A percentile compares a stretch with the other conserved stretches of the same genome.
Evolutionary conservation across 1,140 invertebrate species (phyloP).

Genomic region (Apis cerana): DNA sequence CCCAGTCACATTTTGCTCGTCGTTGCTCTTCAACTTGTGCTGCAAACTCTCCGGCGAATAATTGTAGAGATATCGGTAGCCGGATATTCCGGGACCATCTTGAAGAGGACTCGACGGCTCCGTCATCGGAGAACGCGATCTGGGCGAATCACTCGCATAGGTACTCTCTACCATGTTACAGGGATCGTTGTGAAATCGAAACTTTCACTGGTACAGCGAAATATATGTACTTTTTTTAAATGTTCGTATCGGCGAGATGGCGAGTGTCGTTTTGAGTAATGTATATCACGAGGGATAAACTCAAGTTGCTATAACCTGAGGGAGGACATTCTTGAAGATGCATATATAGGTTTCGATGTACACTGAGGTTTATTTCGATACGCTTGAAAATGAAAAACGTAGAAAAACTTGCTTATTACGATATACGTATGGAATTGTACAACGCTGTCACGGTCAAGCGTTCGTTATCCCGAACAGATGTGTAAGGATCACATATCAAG

Average conservation of each 20-base stretch:
- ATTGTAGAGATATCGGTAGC: conserved; percentile 70
- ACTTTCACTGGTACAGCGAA: background rate
- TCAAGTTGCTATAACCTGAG: background rate
- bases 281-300: no score
- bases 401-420: background rate
- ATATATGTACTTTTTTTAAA: background rate
- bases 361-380: background rate
- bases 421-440: background rate
- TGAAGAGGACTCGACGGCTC: conserved; percentile 75
- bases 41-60: conserved; percentile 68
- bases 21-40: conserved; percentile 62
- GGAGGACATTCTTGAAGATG: background rate
- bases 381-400: background rate
- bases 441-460: background rate
- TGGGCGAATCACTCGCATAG: conserved; percentile 75
- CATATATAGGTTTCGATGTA: background rate
- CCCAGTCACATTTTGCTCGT: conserved; percentile 44
- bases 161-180: conserved; percentile 77
- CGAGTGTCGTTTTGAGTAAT: no score
- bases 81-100: conserved; percentile 70
- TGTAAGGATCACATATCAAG: background rate
- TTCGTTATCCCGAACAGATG: background rate
- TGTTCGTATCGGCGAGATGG: background rate
- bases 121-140: conserved; percentile 78
- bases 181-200: background rate